These are phyloP conservation scores for Cataglyphis altisquamis DNA, from an alignment of 2,888 invertebrate species.

Conservation along the genomic window DNA sequence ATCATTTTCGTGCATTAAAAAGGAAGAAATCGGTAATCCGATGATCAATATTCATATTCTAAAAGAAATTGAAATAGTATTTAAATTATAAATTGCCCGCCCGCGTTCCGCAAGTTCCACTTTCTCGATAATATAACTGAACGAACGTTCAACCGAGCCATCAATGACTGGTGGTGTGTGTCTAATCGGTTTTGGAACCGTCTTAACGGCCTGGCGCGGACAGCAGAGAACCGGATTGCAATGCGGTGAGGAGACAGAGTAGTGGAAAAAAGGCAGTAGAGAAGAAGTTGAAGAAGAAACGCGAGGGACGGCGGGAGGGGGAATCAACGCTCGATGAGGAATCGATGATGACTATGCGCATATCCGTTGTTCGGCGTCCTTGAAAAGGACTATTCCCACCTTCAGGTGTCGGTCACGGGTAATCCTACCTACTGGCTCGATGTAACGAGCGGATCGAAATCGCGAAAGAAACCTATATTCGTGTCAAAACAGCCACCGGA, in stretches of 20 bases:
- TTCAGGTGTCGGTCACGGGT: conserved; percentile 84
- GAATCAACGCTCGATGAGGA: conserved; percentile 68
- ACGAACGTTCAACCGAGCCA: conserved; percentile 51
- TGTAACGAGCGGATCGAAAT: conserved; percentile 84
- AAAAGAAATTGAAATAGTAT: conserved; percentile 6
- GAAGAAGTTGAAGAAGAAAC: conserved; percentile 59
- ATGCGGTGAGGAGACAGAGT: conserved; percentile 45
- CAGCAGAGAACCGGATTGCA: conserved; percentile 55
- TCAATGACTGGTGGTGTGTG: conserved; percentile 57
- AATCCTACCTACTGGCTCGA: conserved; percentile 79
- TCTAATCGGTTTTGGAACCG: conserved; percentile 70
- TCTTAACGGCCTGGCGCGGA: conserved; percentile 53
- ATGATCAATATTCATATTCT: not conserved
- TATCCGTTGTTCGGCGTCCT: conserved; percentile 80
- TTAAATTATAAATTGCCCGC: conserved; percentile 28
- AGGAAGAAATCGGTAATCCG: not conserved
- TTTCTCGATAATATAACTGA: conserved; percentile 49
- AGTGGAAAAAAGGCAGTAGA: conserved; percentile 48
- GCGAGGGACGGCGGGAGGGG: conserved; percentile 40
- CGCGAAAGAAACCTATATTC: conserved; percentile 82
- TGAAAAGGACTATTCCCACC: conserved; percentile 77
- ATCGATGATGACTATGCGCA: conserved; percentile 80
- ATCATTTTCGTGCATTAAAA: not conserved
- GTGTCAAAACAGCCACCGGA: conserved; percentile 81
- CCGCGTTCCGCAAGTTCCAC: conserved; percentile 11